These are phyloP conservation scores for Leptodactylus fallax DNA, from an alignment of 2,797 vertebrate species.

Conservation along the genomic window DNA sequence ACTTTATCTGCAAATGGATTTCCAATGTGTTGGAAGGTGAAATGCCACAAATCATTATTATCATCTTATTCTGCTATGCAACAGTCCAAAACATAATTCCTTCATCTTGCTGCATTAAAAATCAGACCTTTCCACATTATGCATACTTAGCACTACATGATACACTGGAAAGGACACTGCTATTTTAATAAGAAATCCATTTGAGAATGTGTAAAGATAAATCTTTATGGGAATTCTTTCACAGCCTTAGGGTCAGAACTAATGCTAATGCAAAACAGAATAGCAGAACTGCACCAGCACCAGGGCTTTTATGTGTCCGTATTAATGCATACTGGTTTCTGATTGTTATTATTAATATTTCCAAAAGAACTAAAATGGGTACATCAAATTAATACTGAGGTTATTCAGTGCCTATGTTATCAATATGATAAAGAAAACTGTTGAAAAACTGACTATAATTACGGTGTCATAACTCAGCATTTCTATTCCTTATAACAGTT, in stretches of 20 bases:
- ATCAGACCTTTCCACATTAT: constrained; percentile 22
- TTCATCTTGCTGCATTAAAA: not conserved
- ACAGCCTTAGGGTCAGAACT: not conserved
- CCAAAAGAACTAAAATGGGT: too few relatives aligned
- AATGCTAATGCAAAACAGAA: not conserved
- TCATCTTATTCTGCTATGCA: not conserved
- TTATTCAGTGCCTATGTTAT: too few relatives aligned
- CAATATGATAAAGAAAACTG: too few relatives aligned
- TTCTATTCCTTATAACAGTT: too few relatives aligned
- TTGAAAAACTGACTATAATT: too few relatives aligned
- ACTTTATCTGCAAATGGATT: constrained; percentile 27
- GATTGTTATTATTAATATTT: too few relatives aligned
- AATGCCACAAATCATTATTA: constrained; percentile 19
- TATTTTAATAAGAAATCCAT: constrained; percentile 18
- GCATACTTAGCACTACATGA: constrained; percentile 2
- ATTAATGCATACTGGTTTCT: too few relatives aligned
- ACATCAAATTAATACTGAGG: too few relatives aligned
- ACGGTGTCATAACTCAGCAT: too few relatives aligned
- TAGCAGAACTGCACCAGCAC: not conserved
- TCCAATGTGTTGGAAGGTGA: constrained; percentile 21
- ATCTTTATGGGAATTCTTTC: not conserved
- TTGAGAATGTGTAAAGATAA: constrained; percentile 26
- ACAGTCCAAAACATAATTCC: constrained; percentile 1
- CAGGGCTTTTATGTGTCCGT: not conserved
- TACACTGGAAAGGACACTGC: not conserved